A percentile compares a stretch with the other conserved stretches of the same genome.
These are phyloP conservation scores for Neotoxoptera formosana DNA, from an alignment of 1,140 invertebrate species.

Conservation along the genomic window DNA sequence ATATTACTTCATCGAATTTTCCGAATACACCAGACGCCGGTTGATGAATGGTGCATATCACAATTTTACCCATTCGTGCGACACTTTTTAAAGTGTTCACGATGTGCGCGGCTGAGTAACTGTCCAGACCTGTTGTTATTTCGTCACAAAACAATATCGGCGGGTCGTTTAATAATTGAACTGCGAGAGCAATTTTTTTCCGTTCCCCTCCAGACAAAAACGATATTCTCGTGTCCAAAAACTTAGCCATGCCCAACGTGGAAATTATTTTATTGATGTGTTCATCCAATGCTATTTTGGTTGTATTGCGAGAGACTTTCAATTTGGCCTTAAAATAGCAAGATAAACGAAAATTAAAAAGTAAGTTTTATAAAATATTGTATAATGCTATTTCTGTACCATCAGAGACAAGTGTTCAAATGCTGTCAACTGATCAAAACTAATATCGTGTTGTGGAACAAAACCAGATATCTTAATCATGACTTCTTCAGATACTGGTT, in stretches of 20 bases:
- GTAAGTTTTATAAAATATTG: background rate
- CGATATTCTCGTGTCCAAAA: background rate
- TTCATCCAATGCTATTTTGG: background rate
- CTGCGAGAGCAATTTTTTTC: constrained; percentile 84
- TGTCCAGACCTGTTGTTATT: constrained; percentile 89
- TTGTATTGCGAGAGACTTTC: background rate
- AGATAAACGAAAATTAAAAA: background rate
- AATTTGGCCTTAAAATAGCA: constrained; percentile 12
- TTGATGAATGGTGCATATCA: constrained; percentile 87
- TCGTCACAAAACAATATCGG: constrained; percentile 95
- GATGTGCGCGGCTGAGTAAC: constrained; percentile 78
- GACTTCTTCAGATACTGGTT: constrained; percentile 16
- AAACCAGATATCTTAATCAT: constrained; percentile 77
- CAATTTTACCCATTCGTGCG: constrained; percentile 74
- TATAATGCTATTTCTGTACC: constrained; percentile 64
- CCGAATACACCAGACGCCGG: constrained; percentile 85
- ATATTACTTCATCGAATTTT: constrained; percentile 79
- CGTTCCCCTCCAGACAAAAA: constrained; percentile 83
- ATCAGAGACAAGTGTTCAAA: constrained; percentile 78
- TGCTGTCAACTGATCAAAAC: constrained; percentile 73
- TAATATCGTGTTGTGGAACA: constrained; percentile 75
- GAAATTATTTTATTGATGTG: background rate
- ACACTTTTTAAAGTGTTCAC: constrained; percentile 74
- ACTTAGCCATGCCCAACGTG: background rate
- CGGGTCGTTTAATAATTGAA: constrained; percentile 91